A percentile compares a stretch with the other conserved stretches of the same genome.
Conservation (phyloP, 2,797 vertebrate genomes). For the Acanthurus leucopareius region DNA sequence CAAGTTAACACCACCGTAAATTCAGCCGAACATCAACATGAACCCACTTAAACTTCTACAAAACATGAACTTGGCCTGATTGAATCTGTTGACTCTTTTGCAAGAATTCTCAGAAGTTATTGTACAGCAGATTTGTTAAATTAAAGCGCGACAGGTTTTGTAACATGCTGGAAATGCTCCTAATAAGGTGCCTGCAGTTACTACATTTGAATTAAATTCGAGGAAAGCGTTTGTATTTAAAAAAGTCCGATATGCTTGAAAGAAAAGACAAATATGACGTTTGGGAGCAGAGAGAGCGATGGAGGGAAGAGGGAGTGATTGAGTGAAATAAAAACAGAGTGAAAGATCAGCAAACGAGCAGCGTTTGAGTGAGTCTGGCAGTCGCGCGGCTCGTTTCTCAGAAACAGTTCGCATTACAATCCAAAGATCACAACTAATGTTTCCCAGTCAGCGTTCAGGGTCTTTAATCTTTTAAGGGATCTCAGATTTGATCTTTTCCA, state of each 20-base stretch:
- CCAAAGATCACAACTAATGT: slow-evolving; percentile 45
- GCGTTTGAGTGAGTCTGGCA: slow-evolving; percentile 35
- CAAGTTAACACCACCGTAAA: slow-evolving; percentile 42
- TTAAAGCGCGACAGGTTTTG: neutral
- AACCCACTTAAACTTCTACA: neutral
- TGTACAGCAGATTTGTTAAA: too few relatives aligned
- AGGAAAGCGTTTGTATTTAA: neutral
- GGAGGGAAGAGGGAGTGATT: slow-evolving; percentile 16
- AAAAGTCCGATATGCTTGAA: neutral
- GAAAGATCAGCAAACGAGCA: slow-evolving; percentile 47
- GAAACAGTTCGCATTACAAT: slow-evolving; percentile 32
- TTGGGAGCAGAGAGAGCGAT: slow-evolving; percentile 23
- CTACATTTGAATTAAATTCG: neutral
- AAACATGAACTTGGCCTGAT: too few relatives aligned
- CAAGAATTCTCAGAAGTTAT: too few relatives aligned
- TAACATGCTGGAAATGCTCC: neutral
- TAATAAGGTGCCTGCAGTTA: neutral
- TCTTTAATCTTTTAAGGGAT: slow-evolving; percentile 10
- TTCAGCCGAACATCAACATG: slow-evolving; percentile 9
- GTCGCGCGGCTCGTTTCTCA: slow-evolving; percentile 28
- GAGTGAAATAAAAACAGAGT: slow-evolving; percentile 33
- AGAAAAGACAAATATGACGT: neutral
- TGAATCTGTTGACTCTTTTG: neutral
- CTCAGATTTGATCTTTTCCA: slow-evolving; percentile 19
- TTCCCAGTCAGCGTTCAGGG: slow-evolving; percentile 34